Evolutionary conservation across 2,888 invertebrate species (phyloP), one percentile per base, ranked within the genome.

Genomic region (Odontocerum albicorne): DNA sequence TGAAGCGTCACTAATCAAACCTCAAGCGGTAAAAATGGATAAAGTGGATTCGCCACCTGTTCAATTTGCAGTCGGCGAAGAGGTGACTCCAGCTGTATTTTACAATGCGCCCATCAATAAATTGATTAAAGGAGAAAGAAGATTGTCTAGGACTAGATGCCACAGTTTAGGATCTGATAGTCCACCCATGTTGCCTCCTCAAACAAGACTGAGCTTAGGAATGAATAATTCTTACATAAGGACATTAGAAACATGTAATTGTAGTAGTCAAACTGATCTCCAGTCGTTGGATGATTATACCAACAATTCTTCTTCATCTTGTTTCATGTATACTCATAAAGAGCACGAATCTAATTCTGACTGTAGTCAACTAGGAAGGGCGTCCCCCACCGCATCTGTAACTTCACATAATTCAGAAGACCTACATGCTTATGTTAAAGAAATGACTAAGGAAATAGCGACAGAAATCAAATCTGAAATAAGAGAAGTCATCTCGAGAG

Each of bases 401-500:
- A 69, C 75, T 13, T 78, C 77, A 2, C 74, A 77, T 22, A 77
- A 72, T n/a, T 76, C 83, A 1, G 86, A 86, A 62, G 87, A 88
- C 64, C 70, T 88, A 20, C 83, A 87, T 63, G 87, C 87, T 0
- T 89, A 89, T 64, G 85, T 89, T 1, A 86, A 87, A 64, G 88
- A 88, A 70, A 84, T 88, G 70, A 88, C 89, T 3, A 85, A 83
- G 70, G 88, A 89, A 72, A 73, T 90, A 59, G 89, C 89, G 1
- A 88, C 87, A 7, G 89, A 90, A 72, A 87, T 90, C 15, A 90
- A 89, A 67, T 89, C 89, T 1, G 90, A 90, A 74, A 86, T 90
- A 33, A 78, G 90, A 4, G 89, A 86, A 69, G 89, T 90, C 0
- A 90, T 90, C 63, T 87, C 86, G 1, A 85, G 83, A 70, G 90